Percentiles rank a stretch among this genome's conserved stretches.
Evolutionary conservation across 2,797 vertebrate species (phyloP).

Genomic region (Hephaestus fuliginosus): DNA sequence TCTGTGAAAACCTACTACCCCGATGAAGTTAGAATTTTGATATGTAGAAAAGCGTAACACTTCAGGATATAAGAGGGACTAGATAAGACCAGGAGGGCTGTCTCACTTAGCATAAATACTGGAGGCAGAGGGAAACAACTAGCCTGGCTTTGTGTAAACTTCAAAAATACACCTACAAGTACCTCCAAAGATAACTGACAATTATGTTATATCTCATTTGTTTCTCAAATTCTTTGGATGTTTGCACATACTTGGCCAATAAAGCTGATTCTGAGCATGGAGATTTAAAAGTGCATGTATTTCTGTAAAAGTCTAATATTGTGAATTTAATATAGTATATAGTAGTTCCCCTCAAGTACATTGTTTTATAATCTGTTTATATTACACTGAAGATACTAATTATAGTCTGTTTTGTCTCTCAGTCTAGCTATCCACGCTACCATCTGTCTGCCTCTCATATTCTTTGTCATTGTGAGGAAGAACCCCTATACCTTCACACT

Average conservation of each 20-base stretch:
- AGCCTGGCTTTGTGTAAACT: neutral
- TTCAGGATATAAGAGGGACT: neutral
- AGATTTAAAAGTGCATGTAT: neutral
- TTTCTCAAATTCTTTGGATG: neutral
- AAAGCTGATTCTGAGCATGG: too few relatives aligned
- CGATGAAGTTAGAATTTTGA: neutral
- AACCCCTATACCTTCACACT: conserved; percentile 94
- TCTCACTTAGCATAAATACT: neutral
- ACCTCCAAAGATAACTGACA: neutral
- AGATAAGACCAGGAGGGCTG: neutral
- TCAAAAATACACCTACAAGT: neutral
- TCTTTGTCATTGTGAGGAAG: conserved; percentile 93
- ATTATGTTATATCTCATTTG: neutral
- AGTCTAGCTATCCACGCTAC: conserved; percentile 94
- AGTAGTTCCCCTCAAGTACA: neutral
- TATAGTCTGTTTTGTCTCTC: conserved; percentile 29
- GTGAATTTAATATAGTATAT: neutral
- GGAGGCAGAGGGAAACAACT: neutral
- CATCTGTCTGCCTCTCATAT: conserved; percentile 93
- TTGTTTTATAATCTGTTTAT: neutral
- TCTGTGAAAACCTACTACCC: neutral
- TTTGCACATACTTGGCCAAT: too few relatives aligned
- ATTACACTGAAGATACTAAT: too few relatives aligned
- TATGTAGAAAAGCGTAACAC: too few relatives aligned
- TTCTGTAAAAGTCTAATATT: neutral